Evolutionary conservation across 1,140 invertebrate genomes (phyloP), one percentile per base, ranked within the genome.

Genomic region (Parapsyche elsis): DNA sequence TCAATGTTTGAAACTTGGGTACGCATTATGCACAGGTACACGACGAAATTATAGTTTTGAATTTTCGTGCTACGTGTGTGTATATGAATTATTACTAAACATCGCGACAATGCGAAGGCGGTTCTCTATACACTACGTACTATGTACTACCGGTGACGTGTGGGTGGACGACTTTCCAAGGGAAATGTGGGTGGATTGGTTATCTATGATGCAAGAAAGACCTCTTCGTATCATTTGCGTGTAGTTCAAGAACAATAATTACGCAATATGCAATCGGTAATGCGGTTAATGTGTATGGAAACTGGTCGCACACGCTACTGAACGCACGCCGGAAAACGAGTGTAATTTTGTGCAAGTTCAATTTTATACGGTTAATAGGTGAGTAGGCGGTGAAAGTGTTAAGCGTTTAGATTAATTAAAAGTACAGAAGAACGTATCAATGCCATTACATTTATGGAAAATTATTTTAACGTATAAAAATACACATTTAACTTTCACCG

Each of bases 121-220:
- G 2, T 53, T 38, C 30, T 38, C 30, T 53, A 53, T 16, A 67
- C 9, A 7, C 61, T 12, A 16, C 61, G 2, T 23, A 67, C 19
- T 30, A 21, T 67, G 71, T 73, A 38, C 24, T 61, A 61, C 59
- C 64, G 21, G 21, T 53, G 49, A 53, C 23, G 12, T 30, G 75
- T 77, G 57, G 75, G 75, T 24, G 75, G 75, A 77, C 75, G 57
- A 64, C 75, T 77, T 77, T 77, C 75, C 57, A 77, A 77, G 75
- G 75, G 75, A 61, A 19, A 16, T 16, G 75, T 77, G 57, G 75
- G 75, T 26, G 75, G 71, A 7, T 38, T 38, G 7, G 1, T 19
- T 23, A 26, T 12, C 9, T 75, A 23, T 46, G 73, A 49, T 75
- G 49, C 73, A 57, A 49, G 73, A 64, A 46, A 77, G 75, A 64